Percentiles rank a stretch among this genome's conserved stretches.
These are phyloP conservation scores for Acanthococcus lagerstroemiae DNA, from an alignment of 2,888 invertebrate genomes.

Conservation along the genomic window DNA sequence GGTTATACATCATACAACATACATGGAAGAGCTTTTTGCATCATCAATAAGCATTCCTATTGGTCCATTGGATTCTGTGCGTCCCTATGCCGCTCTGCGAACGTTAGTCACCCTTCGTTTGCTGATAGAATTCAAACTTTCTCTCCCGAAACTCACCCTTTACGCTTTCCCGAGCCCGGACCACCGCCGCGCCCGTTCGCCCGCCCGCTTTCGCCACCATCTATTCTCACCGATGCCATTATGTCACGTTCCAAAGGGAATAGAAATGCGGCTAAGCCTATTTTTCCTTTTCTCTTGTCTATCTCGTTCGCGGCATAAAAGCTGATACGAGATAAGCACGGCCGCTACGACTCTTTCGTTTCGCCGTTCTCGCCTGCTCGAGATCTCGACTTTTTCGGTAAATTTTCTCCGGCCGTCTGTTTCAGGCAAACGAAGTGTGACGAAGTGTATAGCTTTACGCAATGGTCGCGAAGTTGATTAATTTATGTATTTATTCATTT, in stretches of 20 bases:
- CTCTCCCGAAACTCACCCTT: slow-evolving; percentile 24
- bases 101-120: slow-evolving; percentile 28
- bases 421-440: too few species aligned
- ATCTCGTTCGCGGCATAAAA: slow-evolving; percentile 16
- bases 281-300: slow-evolving; percentile 23
- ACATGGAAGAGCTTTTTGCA: slow-evolving; percentile 31
- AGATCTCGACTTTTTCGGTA: too few species aligned
- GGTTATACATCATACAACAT: slow-evolving; percentile 31
- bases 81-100: slow-evolving; percentile 17
- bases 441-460: too few species aligned
- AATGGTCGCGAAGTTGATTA: too few species aligned
- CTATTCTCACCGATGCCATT: slow-evolving; percentile 30
- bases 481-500: too few species aligned
- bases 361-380: too few species aligned
- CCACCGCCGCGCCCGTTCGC: slow-evolving; percentile 10
- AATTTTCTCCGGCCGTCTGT: too few species aligned
- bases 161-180: slow-evolving; percentile 20
- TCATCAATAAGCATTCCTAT: slow-evolving; percentile 33
- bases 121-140: slow-evolving; percentile 31
- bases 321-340: slow-evolving; percentile 8
- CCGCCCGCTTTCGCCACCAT: not conserved
- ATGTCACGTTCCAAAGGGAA: slow-evolving; percentile 32
- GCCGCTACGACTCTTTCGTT: slow-evolving; percentile 10
- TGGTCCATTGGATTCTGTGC: slow-evolving; percentile 30
- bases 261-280: slow-evolving; percentile 29